Evolutionary conservation across 1,140 invertebrate genomes (phyloP).

Genomic region (Amyelois transitella): DNA sequence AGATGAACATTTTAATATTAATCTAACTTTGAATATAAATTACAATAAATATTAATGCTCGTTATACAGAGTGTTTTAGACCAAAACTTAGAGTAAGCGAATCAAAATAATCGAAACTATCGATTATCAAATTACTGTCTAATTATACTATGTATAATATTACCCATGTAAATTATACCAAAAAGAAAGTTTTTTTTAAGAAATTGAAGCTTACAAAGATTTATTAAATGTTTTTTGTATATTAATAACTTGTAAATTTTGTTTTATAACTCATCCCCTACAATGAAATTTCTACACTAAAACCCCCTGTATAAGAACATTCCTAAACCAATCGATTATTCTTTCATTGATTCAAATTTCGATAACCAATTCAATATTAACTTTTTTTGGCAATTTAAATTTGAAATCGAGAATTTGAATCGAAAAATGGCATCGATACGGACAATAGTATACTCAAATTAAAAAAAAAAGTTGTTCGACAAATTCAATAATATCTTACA

Average conservation of each 20-base stretch:
- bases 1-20: neutral
- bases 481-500: slow-evolving; percentile 12
- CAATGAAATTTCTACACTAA: neutral
- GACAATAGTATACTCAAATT: neutral
- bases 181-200: no score
- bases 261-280: no score
- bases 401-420: neutral
- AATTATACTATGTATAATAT: no score
- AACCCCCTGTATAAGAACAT: neutral
- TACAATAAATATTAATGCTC: neutral
- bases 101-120: no score
- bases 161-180: no score
- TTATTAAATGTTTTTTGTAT: no score
- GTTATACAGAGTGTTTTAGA: neutral
- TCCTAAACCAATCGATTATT: neutral
- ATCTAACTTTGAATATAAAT: neutral
- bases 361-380: neutral
- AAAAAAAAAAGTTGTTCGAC: neutral
- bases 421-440: neutral
- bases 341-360: neutral
- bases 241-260: no score
- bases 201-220: no score
- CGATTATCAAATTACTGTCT: no score
- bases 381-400: neutral
- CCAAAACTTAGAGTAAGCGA: no score